Base-by-base conservation (phyloP, 1,140 invertebrate genomes). In the Rhynchophorus ferrugineus region DNA sequence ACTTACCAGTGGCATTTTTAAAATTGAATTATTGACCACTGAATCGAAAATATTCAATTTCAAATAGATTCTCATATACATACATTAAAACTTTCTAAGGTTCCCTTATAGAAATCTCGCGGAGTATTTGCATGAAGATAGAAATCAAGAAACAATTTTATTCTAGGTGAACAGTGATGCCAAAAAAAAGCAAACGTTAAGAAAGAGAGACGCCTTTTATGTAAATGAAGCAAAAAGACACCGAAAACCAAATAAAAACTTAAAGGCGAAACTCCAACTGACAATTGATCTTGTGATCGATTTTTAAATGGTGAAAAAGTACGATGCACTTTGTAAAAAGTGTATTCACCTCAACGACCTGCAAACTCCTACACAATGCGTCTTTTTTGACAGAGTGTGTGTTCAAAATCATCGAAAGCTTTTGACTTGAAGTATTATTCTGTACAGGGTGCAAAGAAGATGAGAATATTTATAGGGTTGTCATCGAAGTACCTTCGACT, bases 241-340 rank as follows among this genome's bases (percentile, higher is more conserved):
- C 24, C 11, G 24, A n/a, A 24, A n/a, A n/a, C n/a, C n/a, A n/a
- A n/a, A n/a, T n/a, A n/a, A 16, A 49, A 38, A 24, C 2, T 11
- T 21, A 19, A 14, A 9, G 8, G n/a, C 9, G 18, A 24, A 16
- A n/a, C 3, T 17, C n/a, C 43, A n/a, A 11, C 33, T 52, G 49
- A 52, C 49, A 44, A 52, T 52, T 24, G 49, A 52, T 52, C 33
- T 19, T 7, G 42, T 52, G 49, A 52, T 52, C 49, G 42, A 52
- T 44, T 44, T 52, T 45, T 22, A 29, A 18, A 43, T 52, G 41
- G 17, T 14, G 11, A 38, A 52, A 45, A 52, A 39, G 49, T 52
- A 16, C 49, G 36, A 43, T 52, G 49, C 49, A 44, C 49, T 24
- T 38, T 42, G 19, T 3, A 37, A 44, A 49, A 43, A 43, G 49